Base-by-base conservation (phyloP, 2,797 vertebrate genomes). In the Scomberomorus guttatus region DNA sequence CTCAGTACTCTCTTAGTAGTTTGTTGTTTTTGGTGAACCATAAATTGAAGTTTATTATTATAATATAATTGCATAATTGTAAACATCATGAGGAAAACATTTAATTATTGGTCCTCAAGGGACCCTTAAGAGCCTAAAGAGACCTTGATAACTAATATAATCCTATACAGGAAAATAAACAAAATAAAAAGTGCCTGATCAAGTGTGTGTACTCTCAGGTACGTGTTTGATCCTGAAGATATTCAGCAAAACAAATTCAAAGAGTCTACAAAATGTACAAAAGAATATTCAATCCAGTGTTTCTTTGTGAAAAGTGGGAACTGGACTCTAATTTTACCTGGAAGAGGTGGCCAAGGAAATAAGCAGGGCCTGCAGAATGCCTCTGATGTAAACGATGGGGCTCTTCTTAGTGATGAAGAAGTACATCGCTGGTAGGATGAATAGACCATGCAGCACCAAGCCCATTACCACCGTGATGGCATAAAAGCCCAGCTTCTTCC, bases 371-470 rank as follows among this genome's bases (percentile, higher is more conserved):
- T 99, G 98, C 72, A 99, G 95, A 80, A 99, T 96, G 62, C 98
- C 98, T 48, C 98, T 94, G 92, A 99, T 99, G 92, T 99, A 99
- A 90, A 99, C 97, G 0, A 99, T 97, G 62, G 98, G 98, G 81
- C 98, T 99, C 93, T 99, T 99, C 93, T 96, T 99, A 59, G 98
- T 99, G 92, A 99, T 98, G 84, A 98, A 96, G 94, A 98, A 98
- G 84, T 99, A 99, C 95, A 99, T 97, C 78, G 97, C 94, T 0
- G 98, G 98, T 64, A 99, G 96, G 84, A 99, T 98, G 78, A 99
- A 96, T 1, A 99, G 95, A 57, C 98, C 98, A 0, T 99, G 98
- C 22, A 99, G 94, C 75, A 99, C 95, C 56, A 99, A 92, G 27
- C 98, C 98, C 1, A 98, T 98, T 34, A 99, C 97, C 79, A 99